Base-by-base conservation (phyloP, 2,888 invertebrate genomes). In the Cataglyphis cursor region DNA sequence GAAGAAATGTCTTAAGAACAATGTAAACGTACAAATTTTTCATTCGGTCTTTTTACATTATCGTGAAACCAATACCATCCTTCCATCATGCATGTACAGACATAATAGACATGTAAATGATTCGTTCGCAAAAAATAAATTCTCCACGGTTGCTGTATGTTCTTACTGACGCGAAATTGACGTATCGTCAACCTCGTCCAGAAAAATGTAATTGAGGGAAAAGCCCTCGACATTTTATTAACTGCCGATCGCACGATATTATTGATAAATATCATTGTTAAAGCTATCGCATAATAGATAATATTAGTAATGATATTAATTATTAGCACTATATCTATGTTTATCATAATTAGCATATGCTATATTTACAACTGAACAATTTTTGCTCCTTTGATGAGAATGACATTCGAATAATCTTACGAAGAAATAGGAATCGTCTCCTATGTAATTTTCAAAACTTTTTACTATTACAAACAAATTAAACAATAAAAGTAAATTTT, bases 351-450 rank as follows among this genome's bases (percentile, higher is more conserved):
- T 87, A 88, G 90, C 88, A 89, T 93, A 93, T 90, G 89, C 92
- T 93, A 93, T 94, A 94, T 94, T 93, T 94, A 94, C 94, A 94
- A 93, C 91, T 92, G 92, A 94, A 93, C 90, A 94, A 94, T 89
- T 66, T 89, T 86, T 86, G 85, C 86, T 89, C 85, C 85, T 90
- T 86, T 89, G 84, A 86, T 51, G n/a, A 62, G 81, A 87, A 89
- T 86, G 85, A 83, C 84, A 80, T 76, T 85, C 82, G 82, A 86
- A 86, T 57, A 66, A 87, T 86, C 41, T 85, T 73, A 68, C 78
- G 73, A 68, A 82, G 74, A 86, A 86, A 51, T 78, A 83, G 21
- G 89, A 87, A 85, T 78, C 12, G 5, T 66, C 82, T 88, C 81
- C 73, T 78, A 85, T 51, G 12, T 86, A 82, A 89, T 24, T 81